Base-by-base conservation (phyloP, 1,140 invertebrate genomes). In the Telenomus remus region DNA sequence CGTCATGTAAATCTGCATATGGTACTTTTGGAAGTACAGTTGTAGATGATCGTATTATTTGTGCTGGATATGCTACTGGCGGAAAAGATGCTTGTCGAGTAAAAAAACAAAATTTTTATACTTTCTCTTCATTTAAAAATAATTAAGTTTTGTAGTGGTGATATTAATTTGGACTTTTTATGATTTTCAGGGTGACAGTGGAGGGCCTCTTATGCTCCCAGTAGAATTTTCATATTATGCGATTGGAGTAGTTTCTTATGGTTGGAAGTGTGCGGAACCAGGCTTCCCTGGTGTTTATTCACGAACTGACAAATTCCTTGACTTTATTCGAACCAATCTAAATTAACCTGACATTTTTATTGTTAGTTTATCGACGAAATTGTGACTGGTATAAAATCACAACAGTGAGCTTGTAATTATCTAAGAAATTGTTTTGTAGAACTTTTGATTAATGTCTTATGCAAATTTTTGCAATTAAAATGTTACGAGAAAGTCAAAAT, bases 51-150 rank as follows among this genome's bases (percentile, higher is more conserved):
- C 89, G 90, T 0, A 90, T 95, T 7, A 34, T 97, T 0, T 97
- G 95, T 80, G 96, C 95, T 3, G 95, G 95, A 10, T 91, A 89
- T 61, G 81, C 89, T 15, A 64, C 81, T 3, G 95, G 94, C 0
- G 92, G 93, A 12, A 93, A 93, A 81, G 95, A 96, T 84, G 92
- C 95, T 7, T 96, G 95, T 80, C 92, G 95, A 84, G 92, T 91
- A 84, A 39, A 4, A 39, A n/a, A n/a, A n/a, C n/a, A n/a, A n/a
- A n/a, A n/a, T n/a, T n/a, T n/a, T n/a, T n/a, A n/a, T n/a, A n/a
- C n/a, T n/a, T n/a, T n/a, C 19, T 48, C 4, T n/a, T n/a, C n/a
- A n/a, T n/a, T n/a, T n/a, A n/a, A n/a, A n/a, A n/a, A n/a, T n/a
- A n/a, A n/a, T n/a, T n/a, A n/a, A n/a, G n/a, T n/a, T n/a, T n/a